Base-by-base conservation (phyloP, 2,113 vertebrate genomes). In the Ellobius talpinus region DNA sequence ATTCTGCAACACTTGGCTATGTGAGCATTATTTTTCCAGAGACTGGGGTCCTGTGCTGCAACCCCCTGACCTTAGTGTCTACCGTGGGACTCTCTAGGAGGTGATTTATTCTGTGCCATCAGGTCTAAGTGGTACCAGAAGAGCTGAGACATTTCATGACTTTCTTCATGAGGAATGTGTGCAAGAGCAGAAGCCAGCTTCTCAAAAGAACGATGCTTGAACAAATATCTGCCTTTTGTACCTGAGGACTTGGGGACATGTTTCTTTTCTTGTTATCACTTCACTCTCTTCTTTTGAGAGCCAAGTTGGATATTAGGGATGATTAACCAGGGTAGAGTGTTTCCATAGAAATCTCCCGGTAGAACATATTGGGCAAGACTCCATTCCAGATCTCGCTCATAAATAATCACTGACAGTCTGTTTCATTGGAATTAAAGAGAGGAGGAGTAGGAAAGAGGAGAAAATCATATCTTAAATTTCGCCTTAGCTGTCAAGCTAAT, bases 311-410 rank as follows among this genome's bases (percentile, higher is more conserved):
- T 72, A 50, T 74, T 88, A 79, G 77, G 55, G 36, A 31, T 16
- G 50, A 72, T 87, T 86, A 93, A 39, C 47, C n/a, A 91, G 74
- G 33, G 87, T 72, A 73, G 90, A 89, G 21, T 0, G 65, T 97
- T 98, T 93, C 89, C 94, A 68, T 87, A 45, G 89, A 91, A 97
- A 97, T 90, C 5, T 92, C 85, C 16, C 72, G 23, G 52, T 66
- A 36, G 95, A 87, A 89, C 66, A 84, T 33, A 89, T 23, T 90
- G 66, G 45, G 73, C 65, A 63, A 65, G 73, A 74, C 87, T 88
- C 95, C 86, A 36, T 79, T 97, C 74, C 13, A 58, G 93, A 81
- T 76, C 17, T 47, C 31, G 39, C 52, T 84, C 23, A 58, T 87
- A 91, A 96, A 92, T 42, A 96, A 95, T 70, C 36, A 61, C 23